Evolutionary conservation across 1,140 invertebrate species (phyloP), one percentile per base, ranked within the genome.

Genomic region (Nasonia longicornis): DNA sequence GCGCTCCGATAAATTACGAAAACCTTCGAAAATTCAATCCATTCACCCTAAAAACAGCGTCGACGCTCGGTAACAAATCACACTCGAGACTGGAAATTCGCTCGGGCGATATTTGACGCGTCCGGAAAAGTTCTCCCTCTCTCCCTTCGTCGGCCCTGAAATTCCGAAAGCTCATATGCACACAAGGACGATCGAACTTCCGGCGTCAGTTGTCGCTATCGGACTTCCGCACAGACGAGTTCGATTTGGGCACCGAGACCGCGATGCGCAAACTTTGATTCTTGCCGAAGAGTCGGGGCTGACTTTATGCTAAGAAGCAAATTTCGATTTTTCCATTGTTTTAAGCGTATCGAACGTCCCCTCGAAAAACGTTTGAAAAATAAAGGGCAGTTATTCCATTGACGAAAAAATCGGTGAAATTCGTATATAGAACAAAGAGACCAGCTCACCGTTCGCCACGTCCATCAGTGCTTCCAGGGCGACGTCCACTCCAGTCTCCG

Each of bases 401-500:
- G 31, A 35, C 31, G 48, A 52, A 52, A 52, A 14, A 52, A 4
- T 0, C 48, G 12, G 16, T 14, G 14, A 58, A 58, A 7, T 20
- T 58, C 16, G 31, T 35, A 42, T 42, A 42, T n/a, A n/a, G 52
- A 20, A 58, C 14, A n/a, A 58, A 58, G 20, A 4, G 16, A 58
- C 16, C 3, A 58, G 22, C 82, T 90, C 91, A 94, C 94, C 92
- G 88, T 92, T 88, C 82, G 92, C 92, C 22, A 95, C 91, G 85
- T 94, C 93, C 26, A 91, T 86, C 38, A 95, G 89, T 12, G 92
- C 91, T 71, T 94, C 92, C 16, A 95, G 86, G 64, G 93, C 93
- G 14, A 93, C 89, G 84, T 94, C 93, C 26, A 94, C 89, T n/a
- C 93, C 94, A 35, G 93, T 94, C 88, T 95, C 94, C 0, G 88